A percentile compares a stretch with the other conserved stretches of the same genome.
phyloP scores from a whole-genome alignment of 1,140 invertebrate genomes.

The Drosophila micromelanica region DNA sequence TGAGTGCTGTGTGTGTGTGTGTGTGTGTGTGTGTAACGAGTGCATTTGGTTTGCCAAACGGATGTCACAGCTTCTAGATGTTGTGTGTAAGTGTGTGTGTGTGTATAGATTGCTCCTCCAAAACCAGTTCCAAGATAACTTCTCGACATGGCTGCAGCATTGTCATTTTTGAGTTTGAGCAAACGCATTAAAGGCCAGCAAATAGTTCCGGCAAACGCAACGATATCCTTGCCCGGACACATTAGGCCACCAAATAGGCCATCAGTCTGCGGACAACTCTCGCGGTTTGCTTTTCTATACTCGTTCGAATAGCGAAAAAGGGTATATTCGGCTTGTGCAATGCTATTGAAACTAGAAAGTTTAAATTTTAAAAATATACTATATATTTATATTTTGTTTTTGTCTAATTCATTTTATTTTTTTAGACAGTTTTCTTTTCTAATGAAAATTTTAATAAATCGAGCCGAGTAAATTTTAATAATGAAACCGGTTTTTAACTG shows the following conservation, averaged over 20 bases:
- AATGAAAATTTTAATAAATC: too few species aligned
- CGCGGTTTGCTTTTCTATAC: constrained; percentile 26
- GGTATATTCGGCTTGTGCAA: too few species aligned
- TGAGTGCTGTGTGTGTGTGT: neutral
- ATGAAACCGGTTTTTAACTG: too few species aligned
- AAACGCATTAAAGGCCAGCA: constrained; percentile 71
- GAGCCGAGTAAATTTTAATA: too few species aligned
- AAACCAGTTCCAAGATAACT: constrained; percentile 4
- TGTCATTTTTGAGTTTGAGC: constrained; percentile 53
- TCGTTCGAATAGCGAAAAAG: too few species aligned
- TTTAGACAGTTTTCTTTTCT: too few species aligned
- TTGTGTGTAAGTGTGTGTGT: constrained; percentile 23
- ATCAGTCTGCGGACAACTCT: constrained; percentile 9
- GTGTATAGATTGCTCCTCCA: neutral
- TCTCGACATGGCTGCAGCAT: constrained; percentile 25
- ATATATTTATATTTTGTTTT: too few species aligned
- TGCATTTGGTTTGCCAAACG: constrained; percentile 39
- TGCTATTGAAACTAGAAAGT: too few species aligned
- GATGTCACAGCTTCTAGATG: constrained; percentile 28
- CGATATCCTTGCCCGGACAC: constrained; percentile 51
- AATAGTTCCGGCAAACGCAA: constrained; percentile 60
- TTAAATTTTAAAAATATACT: too few species aligned
- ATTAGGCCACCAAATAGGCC: constrained; percentile 48
- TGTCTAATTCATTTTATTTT: too few species aligned
- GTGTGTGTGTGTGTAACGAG: neutral